These are phyloP conservation scores for human (Homo sapiens) DNA, from an alignment of 2,113 vertebrate genomes.

Conservation along the genomic window DNA sequence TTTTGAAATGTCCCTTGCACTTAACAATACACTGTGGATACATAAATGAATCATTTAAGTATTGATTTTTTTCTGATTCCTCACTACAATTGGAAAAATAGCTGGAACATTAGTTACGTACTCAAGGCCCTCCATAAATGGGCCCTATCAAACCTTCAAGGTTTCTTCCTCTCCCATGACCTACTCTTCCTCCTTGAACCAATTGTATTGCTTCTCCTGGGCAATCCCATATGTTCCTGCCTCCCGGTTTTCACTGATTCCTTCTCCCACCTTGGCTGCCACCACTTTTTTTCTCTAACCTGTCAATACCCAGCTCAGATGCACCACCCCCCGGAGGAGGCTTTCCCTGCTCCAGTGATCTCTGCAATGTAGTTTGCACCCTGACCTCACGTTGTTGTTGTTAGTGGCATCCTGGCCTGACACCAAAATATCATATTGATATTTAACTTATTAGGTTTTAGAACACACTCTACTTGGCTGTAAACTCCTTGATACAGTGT, in stretches of 20 bases:
- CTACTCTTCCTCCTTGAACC: neutral
- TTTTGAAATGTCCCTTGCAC: conserved; percentile 5
- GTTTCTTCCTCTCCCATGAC: neutral
- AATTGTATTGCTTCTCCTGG: neutral
- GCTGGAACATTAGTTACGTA: neutral
- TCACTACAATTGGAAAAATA: neutral
- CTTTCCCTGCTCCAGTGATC: neutral
- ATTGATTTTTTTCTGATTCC: neutral
- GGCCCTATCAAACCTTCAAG: neutral
- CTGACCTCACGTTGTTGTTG: neutral
- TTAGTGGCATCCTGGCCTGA: neutral
- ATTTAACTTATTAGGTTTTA: conserved; percentile 9
- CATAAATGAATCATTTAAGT: neutral
- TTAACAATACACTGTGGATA: neutral
- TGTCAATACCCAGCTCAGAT: neutral
- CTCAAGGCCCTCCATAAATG: neutral
- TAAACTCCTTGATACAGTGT: neutral
- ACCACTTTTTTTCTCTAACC: neutral
- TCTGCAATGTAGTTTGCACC: neutral
- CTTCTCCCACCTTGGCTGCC: neutral
- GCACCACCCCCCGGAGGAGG: neutral
- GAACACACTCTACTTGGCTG: neutral
- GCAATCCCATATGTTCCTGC: neutral
- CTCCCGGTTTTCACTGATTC: neutral
- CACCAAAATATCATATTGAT: neutral